Percentiles rank a stretch among this genome's conserved stretches.
Evolutionary conservation across 2,113 vertebrate species (phyloP).

Genomic region (Antechinus flavipes): DNA sequence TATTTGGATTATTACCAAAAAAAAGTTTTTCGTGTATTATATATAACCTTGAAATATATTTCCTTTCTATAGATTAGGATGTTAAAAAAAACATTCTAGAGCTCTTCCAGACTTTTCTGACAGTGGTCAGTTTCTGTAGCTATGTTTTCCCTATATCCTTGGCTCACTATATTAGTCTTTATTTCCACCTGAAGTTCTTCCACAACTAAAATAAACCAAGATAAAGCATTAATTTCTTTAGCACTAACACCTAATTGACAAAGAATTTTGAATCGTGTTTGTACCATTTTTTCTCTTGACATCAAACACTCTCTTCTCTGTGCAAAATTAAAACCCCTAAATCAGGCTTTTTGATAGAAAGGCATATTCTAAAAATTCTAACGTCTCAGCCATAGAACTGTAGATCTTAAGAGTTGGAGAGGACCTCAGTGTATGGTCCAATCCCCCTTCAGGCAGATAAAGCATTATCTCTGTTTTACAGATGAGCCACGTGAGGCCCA

Average conservation of each 20-base stretch:
- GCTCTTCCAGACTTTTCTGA: constrained; percentile 1
- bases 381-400: not conserved
- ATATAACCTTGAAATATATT: constrained; percentile 9
- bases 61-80: constrained; percentile 41
- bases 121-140: constrained; percentile 2
- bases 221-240: constrained; percentile 22
- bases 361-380: not conserved
- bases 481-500: not conserved
- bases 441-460: not conserved
- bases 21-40: constrained; percentile 35
- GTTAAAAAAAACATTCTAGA: constrained; percentile 45
- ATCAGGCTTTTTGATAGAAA: constrained; percentile 20
- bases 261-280: not conserved
- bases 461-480: not conserved
- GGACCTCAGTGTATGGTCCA: not conserved
- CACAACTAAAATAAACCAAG: constrained; percentile 11
- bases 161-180: constrained; percentile 18
- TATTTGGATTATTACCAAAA: constrained; percentile 44
- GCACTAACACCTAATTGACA: constrained; percentile 1
- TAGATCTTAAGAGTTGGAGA: not conserved
- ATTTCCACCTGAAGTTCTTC: not conserved
- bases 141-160: not conserved
- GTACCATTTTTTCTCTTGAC: not conserved
- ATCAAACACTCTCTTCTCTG: not conserved
- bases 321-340: not conserved